Evolutionary conservation across 2,888 invertebrate species (phyloP).

Genomic region (Pedicia rivosa): DNA sequence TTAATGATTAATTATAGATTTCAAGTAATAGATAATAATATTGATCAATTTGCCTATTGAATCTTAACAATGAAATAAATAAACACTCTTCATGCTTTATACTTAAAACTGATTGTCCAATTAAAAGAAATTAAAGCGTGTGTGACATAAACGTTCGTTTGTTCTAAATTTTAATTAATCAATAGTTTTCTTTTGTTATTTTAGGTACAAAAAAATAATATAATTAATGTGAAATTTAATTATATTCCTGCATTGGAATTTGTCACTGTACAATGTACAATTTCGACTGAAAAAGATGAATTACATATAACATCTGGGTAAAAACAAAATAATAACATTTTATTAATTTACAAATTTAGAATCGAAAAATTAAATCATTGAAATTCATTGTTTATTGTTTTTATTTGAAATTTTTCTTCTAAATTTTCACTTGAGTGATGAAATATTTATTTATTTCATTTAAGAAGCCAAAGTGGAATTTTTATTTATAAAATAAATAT

Average conservation of each 20-base stretch:
- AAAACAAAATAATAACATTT: not conserved
- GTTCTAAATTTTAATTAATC: not conserved
- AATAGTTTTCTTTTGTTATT: conserved; percentile 9
- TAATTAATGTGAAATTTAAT: conserved; percentile 15
- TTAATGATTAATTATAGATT: too few species aligned
- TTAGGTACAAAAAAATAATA: conserved; percentile 7
- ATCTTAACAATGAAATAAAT: too few species aligned
- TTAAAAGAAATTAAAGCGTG: not conserved
- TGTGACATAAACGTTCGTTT: not conserved
- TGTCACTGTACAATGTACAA: conserved; percentile 15
- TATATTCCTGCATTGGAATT: conserved; percentile 19
- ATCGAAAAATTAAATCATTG: too few species aligned
- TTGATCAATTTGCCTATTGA: too few species aligned
- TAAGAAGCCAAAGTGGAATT: too few species aligned
- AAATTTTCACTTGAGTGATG: too few species aligned
- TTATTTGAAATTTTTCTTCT: too few species aligned
- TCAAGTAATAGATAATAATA: too few species aligned
- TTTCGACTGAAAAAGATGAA: conserved; percentile 15
- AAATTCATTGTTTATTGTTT: too few species aligned
- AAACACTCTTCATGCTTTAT: too few species aligned
- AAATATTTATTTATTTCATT: too few species aligned
- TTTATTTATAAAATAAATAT: too few species aligned
- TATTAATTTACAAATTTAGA: not conserved
- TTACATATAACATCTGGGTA: conserved; percentile 15
- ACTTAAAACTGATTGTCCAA: not conserved